phyloP scores from a whole-genome alignment of 1,140 invertebrate species.

The Gryon sp. region DNA sequence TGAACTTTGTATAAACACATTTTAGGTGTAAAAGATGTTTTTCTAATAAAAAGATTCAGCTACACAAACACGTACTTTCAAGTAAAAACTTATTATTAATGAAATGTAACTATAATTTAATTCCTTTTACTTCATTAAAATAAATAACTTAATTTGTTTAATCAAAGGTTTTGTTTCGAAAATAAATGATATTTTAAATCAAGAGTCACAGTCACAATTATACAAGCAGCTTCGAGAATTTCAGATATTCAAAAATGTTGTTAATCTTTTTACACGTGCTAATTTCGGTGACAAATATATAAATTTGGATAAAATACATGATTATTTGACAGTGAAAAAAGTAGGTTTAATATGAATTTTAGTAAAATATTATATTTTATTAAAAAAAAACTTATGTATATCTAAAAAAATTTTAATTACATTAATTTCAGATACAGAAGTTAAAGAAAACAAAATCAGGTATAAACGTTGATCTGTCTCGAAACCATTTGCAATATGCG shows the following conservation, averaged over 20 bases:
- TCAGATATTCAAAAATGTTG: constrained; percentile 2
- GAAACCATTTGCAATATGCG: not conserved
- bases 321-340: constrained; percentile 6
- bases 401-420: no score
- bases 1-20: no score
- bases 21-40: no score
- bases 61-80: no score
- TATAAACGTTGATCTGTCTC: not conserved
- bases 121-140: no score
- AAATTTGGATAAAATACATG: not conserved
- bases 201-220: not conserved
- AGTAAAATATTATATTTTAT: no score
- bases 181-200: constrained; percentile 7
- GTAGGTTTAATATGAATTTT: not conserved
- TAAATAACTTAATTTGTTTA: not conserved
- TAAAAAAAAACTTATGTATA: no score
- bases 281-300: constrained; percentile 1
- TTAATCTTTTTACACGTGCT: constrained; percentile 7
- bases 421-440: not conserved
- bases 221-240: not conserved
- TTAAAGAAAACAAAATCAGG: not conserved
- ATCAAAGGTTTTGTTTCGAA: not conserved
- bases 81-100: no score
- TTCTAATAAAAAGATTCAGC: no score
- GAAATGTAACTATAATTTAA: no score